phyloP scores from a whole-genome alignment of 2,113 vertebrate species.

The Leucopternis melanops region DNA sequence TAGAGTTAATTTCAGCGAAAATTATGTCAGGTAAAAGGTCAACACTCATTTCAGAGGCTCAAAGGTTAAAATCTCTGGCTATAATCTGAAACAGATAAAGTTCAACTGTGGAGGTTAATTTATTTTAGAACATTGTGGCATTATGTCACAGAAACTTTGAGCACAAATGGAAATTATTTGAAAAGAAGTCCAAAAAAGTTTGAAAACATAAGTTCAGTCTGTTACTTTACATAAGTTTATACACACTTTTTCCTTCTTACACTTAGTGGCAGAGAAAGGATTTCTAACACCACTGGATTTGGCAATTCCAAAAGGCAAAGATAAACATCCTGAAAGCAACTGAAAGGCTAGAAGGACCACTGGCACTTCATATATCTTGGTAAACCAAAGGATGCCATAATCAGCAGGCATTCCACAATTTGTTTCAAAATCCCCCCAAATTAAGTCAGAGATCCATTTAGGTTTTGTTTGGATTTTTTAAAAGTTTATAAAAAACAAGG shows the following conservation, averaged over 20 bases:
- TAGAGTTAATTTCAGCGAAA: neutral
- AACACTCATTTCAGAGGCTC: neutral
- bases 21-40: neutral
- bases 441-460: neutral
- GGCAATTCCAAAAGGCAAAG: constrained; percentile 3
- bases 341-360: neutral
- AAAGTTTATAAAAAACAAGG: neutral
- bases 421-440: neutral
- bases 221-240: neutral
- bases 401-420: neutral
- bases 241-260: constrained; percentile 18
- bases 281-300: neutral
- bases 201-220: neutral
- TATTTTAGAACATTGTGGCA: constrained; percentile 46
- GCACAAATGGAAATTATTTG: constrained; percentile 55
- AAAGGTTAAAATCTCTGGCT: constrained; percentile 9
- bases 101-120: constrained; percentile 27
- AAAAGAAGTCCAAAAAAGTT: neutral
- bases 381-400: neutral
- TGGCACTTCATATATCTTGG: neutral
- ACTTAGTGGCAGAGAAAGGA: constrained; percentile 24
- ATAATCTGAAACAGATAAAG: constrained; percentile 48
- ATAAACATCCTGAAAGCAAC: neutral
- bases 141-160: constrained; percentile 61
- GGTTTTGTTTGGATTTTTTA: neutral